A percentile compares a stretch with the other conserved stretches of the same genome.
Evolutionary conservation across 2,113 vertebrate species (phyloP).

Genomic region (Cyprinus carpio): DNA sequence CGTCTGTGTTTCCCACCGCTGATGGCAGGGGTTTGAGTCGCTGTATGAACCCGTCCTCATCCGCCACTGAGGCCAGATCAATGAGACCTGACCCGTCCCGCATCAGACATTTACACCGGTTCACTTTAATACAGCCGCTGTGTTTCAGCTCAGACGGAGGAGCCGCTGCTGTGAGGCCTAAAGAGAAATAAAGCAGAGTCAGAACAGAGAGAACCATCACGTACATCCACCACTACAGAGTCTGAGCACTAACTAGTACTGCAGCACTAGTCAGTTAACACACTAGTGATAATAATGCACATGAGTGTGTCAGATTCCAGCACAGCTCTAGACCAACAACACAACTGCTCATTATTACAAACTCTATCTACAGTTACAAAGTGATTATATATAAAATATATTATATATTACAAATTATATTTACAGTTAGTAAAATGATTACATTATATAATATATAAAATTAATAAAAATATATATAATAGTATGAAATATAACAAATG

Average conservation of each 20-base stretch:
- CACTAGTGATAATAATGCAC: constrained; percentile 5
- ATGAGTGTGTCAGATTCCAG: constrained; percentile 25
- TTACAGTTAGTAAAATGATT: too few species aligned
- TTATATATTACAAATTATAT: too few species aligned
- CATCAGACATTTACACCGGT: constrained; percentile 76
- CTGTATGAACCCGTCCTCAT: constrained; percentile 66
- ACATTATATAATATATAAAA: too few species aligned
- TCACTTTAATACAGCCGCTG: constrained; percentile 73
- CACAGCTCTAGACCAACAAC: background rate
- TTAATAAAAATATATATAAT: too few species aligned
- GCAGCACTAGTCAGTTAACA: background rate
- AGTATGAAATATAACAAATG: too few species aligned
- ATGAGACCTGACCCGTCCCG: constrained; percentile 74
- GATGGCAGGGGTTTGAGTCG: constrained; percentile 47
- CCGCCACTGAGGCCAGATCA: constrained; percentile 67
- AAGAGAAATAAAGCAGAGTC: background rate
- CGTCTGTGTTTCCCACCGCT: constrained; percentile 10
- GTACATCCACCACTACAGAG: background rate
- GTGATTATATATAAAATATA: too few species aligned
- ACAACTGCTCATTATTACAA: background rate
- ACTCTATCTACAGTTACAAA: background rate
- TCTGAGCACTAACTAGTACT: background rate
- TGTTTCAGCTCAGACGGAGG: constrained; percentile 15
- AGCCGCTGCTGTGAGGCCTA: background rate
- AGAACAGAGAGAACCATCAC: background rate